Evolutionary conservation across 2,888 invertebrate genomes (phyloP).

Genomic region (Branchinecta sandiegonensis): DNA sequence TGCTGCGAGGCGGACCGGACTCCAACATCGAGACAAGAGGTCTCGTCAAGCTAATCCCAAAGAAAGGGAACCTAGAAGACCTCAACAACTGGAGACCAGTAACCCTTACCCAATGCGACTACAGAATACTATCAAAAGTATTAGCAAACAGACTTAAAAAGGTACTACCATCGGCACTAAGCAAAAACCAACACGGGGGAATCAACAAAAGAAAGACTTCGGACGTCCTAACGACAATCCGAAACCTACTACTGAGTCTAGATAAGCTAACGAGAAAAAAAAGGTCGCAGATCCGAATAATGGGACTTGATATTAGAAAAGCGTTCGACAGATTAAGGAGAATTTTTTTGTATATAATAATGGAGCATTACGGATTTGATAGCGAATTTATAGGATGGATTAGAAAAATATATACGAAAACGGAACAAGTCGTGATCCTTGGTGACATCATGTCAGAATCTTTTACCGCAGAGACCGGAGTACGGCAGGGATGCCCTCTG

Average conservation of each 20-base stretch:
- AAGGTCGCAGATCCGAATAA: conserved; percentile 7
- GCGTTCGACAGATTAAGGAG: background rate
- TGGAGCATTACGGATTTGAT: background rate
- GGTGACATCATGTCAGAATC: background rate
- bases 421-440: too few species aligned
- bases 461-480: background rate
- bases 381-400: background rate
- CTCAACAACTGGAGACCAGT: conserved; percentile 7
- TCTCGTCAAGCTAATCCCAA: too few species aligned
- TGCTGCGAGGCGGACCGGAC: too few species aligned
- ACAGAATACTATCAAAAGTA: background rate
- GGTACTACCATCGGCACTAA: background rate
- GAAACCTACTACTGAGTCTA: background rate
- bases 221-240: background rate
- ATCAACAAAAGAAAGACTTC: background rate
- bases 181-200: conserved; percentile 11
- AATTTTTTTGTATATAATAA: background rate
- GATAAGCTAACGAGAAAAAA: background rate
- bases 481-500: conserved; percentile 7
- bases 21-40: too few species aligned
- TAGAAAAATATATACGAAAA: background rate
- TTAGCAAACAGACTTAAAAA: background rate
- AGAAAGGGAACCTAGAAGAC: background rate
- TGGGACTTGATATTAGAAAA: conserved; percentile 11
- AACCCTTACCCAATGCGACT: background rate